Evolutionary conservation across 2,888 invertebrate species (phyloP), one percentile per base, ranked within the genome.

Genomic region (Lomographa bimaculata): DNA sequence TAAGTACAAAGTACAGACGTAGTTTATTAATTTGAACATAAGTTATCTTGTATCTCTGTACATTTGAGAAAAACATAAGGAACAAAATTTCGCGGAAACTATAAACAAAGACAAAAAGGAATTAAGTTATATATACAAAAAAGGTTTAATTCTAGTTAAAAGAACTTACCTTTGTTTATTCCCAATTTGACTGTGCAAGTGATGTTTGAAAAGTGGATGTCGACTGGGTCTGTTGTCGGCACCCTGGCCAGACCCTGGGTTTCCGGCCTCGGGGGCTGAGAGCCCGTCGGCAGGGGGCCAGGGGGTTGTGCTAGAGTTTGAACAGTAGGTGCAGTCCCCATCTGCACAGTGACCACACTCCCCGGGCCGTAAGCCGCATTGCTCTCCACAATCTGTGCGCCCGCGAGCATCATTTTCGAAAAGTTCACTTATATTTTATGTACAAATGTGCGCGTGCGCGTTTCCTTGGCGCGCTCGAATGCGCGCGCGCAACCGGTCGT

Each of bases 191-290:
- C 95, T 0, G 91, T 93, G 64, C 93, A 94, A 0, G 91, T 91
- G 48, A 96, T 90, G 64, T 95, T 92, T 42, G 93, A 92, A 73
- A 96, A 96, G 52, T 91, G 90, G 47, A 96, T 92, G 64, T 95
- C 94, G 17, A 95, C 90, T 1, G 91, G 90, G 6, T 92, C 89
- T 30, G 64, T 57, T 3, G 57, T 68, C 1, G 85, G 81, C 2
- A 66, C 49, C 52, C 74, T 71, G 17, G 71, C 51, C 1, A 79
- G 53, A 0, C 71, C 73, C 41, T 67, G 62, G 0, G 46, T 12
- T 38, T 34, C 30, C 5, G 38, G 12, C 6, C 26, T 16, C 5
- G 38, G 47, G n/a, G n/a, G n/a, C n/a, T n/a, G n/a, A n/a, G n/a
- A n/a, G n/a, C n/a, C n/a, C n/a, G n/a, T n/a, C n/a, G n/a, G n/a